Evolutionary conservation across 30 jellyfish, hydroid and myxozoan genomes (phyloP).

Genomic region (Turritopsis rubra): DNA sequence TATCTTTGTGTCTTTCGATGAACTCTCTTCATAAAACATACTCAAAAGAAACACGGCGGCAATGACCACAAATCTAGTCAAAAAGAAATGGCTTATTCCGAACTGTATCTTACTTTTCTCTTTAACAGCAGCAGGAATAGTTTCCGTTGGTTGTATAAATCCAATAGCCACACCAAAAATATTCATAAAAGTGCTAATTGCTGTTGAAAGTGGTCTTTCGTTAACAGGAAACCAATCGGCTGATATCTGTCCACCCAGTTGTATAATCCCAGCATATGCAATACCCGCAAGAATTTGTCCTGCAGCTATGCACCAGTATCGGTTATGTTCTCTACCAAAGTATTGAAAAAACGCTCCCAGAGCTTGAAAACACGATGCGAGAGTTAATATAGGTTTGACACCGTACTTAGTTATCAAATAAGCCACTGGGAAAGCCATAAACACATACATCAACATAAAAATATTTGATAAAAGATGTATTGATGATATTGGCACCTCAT

Average conservation of each 20-base stretch:
- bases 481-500: slow-evolving; percentile 33
- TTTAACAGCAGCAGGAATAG: slow-evolving; percentile 29
- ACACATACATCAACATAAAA: slow-evolving; percentile 41
- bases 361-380: slow-evolving; percentile 45
- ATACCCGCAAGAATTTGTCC: slow-evolving; percentile 56
- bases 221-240: slow-evolving; percentile 66
- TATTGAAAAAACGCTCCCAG: slow-evolving; percentile 40
- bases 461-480: slow-evolving; percentile 55
- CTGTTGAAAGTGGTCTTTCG: slow-evolving; percentile 66
- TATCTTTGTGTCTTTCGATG: slow-evolving; percentile 22
- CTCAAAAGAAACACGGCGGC: slow-evolving; percentile 33
- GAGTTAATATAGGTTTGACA: slow-evolving; percentile 39
- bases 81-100: slow-evolving; percentile 31
- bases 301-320: slow-evolving; percentile 26
- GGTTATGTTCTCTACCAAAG: slow-evolving; percentile 33
- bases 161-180: slow-evolving; percentile 72
- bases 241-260: slow-evolving; percentile 56
- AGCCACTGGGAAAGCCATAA: slow-evolving; percentile 59
- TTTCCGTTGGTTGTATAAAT: slow-evolving; percentile 45
- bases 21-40: slow-evolving; percentile 41
- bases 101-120: slow-evolving; percentile 25
- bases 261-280: slow-evolving; percentile 43
- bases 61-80: slow-evolving; percentile 37
- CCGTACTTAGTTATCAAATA: slow-evolving; percentile 38
- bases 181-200: slow-evolving; percentile 58